Percentiles rank a stretch among this genome's conserved stretches.
phyloP scores from a whole-genome alignment of 2,888 invertebrate species.

The Noctuana brunneofusca region DNA sequence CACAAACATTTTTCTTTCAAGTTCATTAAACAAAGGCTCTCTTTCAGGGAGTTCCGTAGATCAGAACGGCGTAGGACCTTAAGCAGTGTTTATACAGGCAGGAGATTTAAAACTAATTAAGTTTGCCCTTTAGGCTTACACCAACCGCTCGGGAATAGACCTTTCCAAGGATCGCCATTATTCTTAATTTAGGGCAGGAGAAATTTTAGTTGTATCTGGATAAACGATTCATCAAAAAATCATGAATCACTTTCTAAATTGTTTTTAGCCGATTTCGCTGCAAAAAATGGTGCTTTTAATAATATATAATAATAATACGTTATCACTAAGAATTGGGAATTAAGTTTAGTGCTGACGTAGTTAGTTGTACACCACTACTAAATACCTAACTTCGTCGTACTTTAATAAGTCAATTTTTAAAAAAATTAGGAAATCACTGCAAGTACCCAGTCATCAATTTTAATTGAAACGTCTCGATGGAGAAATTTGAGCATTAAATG shows the following conservation, averaged over 20 bases:
- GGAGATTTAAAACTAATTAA: slow-evolving; percentile 34
- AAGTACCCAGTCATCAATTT: no score
- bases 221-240: slow-evolving; percentile 30
- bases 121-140: slow-evolving; percentile 32
- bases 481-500: neutral
- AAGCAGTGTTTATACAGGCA: slow-evolving; percentile 27
- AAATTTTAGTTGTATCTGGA: slow-evolving; percentile 27
- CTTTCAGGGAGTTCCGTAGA: slow-evolving; percentile 18
- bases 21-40: slow-evolving; percentile 15
- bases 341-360: no score
- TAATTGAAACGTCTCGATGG: neutral
- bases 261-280: slow-evolving; percentile 1
- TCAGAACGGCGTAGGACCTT: slow-evolving; percentile 16
- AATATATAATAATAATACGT: no score
- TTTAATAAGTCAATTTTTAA: no score
- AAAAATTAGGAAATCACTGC: no score
- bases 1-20: neutral
- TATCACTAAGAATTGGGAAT: no score
- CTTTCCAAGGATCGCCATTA: slow-evolving; percentile 28
- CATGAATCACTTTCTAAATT: slow-evolving; percentile 27
- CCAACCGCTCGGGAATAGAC: slow-evolving; percentile 24
- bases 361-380: no score
- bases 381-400: no score
- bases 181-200: slow-evolving; percentile 28
- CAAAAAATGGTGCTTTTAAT: neutral